phyloP scores from a whole-genome alignment of 2,113 vertebrate genomes.

The Cyprinodon tularosa region DNA sequence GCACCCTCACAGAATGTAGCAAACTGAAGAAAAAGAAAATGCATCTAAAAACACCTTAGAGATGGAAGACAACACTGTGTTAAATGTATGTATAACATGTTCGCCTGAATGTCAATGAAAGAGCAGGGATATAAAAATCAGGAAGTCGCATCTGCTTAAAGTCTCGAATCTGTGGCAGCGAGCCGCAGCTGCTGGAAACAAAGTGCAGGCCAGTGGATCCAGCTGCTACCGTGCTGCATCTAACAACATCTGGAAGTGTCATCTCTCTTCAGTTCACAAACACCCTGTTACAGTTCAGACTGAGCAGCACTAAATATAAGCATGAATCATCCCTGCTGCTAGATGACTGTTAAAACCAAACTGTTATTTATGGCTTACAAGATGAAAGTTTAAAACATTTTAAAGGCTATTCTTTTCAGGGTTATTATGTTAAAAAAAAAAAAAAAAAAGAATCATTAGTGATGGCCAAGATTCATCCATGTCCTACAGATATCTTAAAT shows the following conservation, averaged over 20 bases:
- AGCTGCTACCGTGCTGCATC: slow-evolving; percentile 44
- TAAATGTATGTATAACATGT: slow-evolving; percentile 11
- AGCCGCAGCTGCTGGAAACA: slow-evolving; percentile 41
- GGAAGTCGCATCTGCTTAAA: slow-evolving; percentile 48
- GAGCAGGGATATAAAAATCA: slow-evolving; percentile 24
- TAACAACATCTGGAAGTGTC: slow-evolving; percentile 40
- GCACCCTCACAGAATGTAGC: background rate
- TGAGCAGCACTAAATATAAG: background rate
- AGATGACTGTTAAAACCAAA: background rate
- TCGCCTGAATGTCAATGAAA: slow-evolving; percentile 34
- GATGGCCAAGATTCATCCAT: background rate
- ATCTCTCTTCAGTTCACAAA: slow-evolving; percentile 15
- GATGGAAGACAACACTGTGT: background rate
- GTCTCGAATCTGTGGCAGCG: slow-evolving; percentile 19
- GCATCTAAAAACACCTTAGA: background rate
- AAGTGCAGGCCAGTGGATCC: slow-evolving; percentile 38
- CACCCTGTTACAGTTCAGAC: slow-evolving; percentile 12
- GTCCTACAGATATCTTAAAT: background rate
- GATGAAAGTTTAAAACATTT: background rate
- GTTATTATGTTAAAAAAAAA: no score
- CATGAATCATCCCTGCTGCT: background rate
- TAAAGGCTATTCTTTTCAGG: background rate
- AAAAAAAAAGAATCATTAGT: no score
- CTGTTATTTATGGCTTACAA: background rate
- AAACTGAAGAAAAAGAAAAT: background rate